A percentile compares a stretch with the other conserved stretches of the same genome.
These are phyloP conservation scores for Clarias macrocephalus DNA, from an alignment of 2,113 vertebrate species.

Conservation along the genomic window DNA sequence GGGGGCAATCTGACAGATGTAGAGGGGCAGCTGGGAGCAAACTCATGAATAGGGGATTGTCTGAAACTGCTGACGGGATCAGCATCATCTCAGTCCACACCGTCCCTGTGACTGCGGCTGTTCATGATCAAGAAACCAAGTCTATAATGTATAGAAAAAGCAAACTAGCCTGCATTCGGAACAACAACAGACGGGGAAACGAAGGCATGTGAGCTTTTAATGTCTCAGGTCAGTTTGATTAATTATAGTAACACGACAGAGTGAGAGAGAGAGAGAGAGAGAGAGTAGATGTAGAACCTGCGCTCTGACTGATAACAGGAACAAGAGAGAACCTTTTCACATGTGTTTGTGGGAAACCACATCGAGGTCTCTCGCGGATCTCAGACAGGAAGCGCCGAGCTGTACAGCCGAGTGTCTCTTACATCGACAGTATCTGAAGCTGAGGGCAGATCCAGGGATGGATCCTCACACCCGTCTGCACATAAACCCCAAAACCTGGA, in stretches of 20 bases:
- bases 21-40: slow-evolving; percentile 21
- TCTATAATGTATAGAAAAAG: background rate
- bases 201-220: background rate
- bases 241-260: background rate
- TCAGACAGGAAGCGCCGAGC: background rate
- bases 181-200: background rate
- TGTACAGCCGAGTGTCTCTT: background rate
- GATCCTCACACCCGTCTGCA: background rate
- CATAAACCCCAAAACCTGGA: background rate
- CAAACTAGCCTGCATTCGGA: background rate
- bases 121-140: background rate
- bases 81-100: background rate
- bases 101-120: background rate
- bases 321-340: background rate
- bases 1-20: slow-evolving; percentile 11
- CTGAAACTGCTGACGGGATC: slow-evolving; percentile 35
- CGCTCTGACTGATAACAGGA: background rate
- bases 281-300: background rate
- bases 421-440: background rate
- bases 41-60: slow-evolving; percentile 21
- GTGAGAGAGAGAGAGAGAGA: background rate
- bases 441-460: background rate
- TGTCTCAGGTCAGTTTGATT: background rate
- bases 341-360: background rate
- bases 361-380: background rate